Evolutionary conservation across 37 sponge, comb jelly and placozoan species (phyloP).

Genomic region (Petrosia ficiformis): DNA sequence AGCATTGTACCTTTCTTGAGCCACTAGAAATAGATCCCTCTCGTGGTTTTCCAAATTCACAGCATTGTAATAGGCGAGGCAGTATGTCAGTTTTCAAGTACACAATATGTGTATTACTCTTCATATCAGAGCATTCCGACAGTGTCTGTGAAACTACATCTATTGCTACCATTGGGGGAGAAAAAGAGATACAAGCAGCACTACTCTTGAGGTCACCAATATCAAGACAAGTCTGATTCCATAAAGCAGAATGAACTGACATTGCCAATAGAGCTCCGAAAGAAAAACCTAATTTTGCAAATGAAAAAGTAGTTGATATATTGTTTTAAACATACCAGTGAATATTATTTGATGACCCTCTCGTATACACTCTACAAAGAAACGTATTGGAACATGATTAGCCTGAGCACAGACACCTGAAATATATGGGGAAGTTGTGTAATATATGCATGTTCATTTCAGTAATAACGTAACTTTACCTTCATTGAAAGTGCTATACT

Average conservation of each 20-base stretch:
- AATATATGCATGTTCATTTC: too few species aligned
- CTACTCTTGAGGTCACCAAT: slow-evolving; percentile 14
- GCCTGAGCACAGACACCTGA: slow-evolving; percentile 26
- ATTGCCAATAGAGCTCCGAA: slow-evolving; percentile 60
- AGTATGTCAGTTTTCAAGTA: slow-evolving; percentile 31
- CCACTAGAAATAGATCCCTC: too few species aligned
- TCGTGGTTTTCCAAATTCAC: too few species aligned
- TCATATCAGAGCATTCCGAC: slow-evolving; percentile 8
- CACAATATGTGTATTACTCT: slow-evolving; percentile 19
- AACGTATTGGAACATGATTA: slow-evolving; percentile 35
- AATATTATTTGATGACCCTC: slow-evolving; percentile 37
- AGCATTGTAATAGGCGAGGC: slow-evolving; percentile 11
- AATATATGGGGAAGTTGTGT: too few species aligned
- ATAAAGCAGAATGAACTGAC: slow-evolving; percentile 28
- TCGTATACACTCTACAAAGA: slow-evolving; percentile 42
- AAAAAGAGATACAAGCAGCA: slow-evolving; percentile 53
- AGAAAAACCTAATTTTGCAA: slow-evolving; percentile 46
- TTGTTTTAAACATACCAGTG: slow-evolving; percentile 8
- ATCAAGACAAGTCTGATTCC: slow-evolving; percentile 12
- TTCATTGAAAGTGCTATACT: slow-evolving; percentile 28
- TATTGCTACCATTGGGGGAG: slow-evolving; percentile 35
- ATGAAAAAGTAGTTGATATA: neutral
- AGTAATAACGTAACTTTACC: too few species aligned
- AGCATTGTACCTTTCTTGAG: too few species aligned
- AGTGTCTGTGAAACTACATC: slow-evolving; percentile 17